Evolutionary conservation across 2,113 vertebrate species (phyloP).

Genomic region (Edolisoma coerulescens): DNA sequence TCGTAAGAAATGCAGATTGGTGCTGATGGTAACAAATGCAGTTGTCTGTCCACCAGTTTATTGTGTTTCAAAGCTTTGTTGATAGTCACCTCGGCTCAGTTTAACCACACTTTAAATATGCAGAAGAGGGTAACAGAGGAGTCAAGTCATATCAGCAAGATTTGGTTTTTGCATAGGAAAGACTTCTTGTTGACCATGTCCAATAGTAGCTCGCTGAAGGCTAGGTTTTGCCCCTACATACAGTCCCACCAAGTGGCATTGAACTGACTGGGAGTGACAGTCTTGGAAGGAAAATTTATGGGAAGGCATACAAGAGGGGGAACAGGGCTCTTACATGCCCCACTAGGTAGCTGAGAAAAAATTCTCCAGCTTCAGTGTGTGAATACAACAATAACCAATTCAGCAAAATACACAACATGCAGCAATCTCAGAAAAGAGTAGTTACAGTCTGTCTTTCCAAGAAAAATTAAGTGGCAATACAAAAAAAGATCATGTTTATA

Average conservation of each 20-base stretch:
- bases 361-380: not conserved
- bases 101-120: not conserved
- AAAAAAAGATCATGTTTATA: not conserved
- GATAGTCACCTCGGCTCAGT: not conserved
- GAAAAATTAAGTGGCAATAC: not conserved
- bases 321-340: not conserved
- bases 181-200: not conserved
- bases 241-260: not conserved
- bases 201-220: not conserved
- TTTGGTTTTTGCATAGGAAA: not conserved
- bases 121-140: not conserved
- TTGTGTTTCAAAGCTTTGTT: not conserved
- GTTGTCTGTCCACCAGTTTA: not conserved
- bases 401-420: not conserved
- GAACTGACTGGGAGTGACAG: not conserved
- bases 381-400: not conserved
- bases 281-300: not conserved
- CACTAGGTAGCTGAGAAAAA: not conserved
- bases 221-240: not conserved
- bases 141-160: not conserved
- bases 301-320: not conserved
- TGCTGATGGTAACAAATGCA: not conserved
- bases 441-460: not conserved
- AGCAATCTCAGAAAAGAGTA: not conserved
- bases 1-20: not conserved